A percentile compares a stretch with the other conserved stretches of the same genome.
These are phyloP conservation scores for Choreutis nemorana DNA, from an alignment of 2,888 invertebrate genomes.

Conservation along the genomic window DNA sequence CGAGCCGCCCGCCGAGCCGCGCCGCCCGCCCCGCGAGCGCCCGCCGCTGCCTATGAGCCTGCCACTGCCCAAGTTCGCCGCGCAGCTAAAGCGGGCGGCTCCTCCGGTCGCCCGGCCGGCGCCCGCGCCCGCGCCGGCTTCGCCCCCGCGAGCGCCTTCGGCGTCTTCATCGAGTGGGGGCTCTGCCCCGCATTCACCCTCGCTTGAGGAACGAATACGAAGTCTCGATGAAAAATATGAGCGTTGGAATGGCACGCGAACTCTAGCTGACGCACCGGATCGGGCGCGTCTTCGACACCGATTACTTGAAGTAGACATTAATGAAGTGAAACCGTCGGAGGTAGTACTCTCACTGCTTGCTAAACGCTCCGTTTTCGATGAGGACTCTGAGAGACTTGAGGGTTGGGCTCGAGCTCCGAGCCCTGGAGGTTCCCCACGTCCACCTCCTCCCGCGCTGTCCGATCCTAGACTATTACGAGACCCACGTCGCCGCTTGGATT, in stretches of 20 bases:
- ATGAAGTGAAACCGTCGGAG: constrained; percentile 89
- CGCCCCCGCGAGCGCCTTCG: constrained; percentile 74
- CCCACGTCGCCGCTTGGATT: too few species aligned
- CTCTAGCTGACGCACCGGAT: constrained; percentile 65
- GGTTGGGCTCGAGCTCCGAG: constrained; percentile 87
- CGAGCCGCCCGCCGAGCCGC: constrained; percentile 82
- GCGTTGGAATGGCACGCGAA: constrained; percentile 78
- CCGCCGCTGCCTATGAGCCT: constrained; percentile 78
- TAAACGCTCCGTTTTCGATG: constrained; percentile 94
- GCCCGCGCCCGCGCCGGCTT: constrained; percentile 62
- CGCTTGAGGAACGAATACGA: constrained; percentile 88
- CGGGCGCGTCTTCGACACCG: constrained; percentile 73
- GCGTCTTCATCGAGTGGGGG: constrained; percentile 79
- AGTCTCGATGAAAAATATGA: constrained; percentile 94
- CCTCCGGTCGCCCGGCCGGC: constrained; percentile 54
- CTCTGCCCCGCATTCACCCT: constrained; percentile 77
- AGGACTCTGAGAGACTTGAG: constrained; percentile 91
- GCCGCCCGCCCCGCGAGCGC: constrained; percentile 71
- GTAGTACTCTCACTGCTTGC: constrained; percentile 92
- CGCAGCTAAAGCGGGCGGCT: constrained; percentile 67
- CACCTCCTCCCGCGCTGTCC: constrained; percentile 42
- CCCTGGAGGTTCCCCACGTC: constrained; percentile 33
- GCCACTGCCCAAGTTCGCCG: constrained; percentile 89
- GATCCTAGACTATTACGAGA: constrained; percentile 63
- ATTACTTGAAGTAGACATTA: constrained; percentile 79